These are phyloP conservation scores for Mythimna pallens DNA, from an alignment of 2,888 invertebrate species.

Conservation along the genomic window DNA sequence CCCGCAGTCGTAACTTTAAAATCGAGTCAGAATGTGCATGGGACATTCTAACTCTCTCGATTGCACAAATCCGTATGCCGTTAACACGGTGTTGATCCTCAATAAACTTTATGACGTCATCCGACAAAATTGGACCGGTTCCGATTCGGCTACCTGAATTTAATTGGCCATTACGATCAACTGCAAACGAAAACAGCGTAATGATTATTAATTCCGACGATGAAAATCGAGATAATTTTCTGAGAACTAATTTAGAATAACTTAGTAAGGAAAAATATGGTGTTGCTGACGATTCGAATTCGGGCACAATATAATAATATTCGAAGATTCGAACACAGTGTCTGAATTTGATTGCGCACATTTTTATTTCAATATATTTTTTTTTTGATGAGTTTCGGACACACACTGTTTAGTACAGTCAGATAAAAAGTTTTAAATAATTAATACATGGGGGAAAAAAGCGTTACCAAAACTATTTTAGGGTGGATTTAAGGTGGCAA, in stretches of 20 bases:
- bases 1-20: slow-evolving; percentile 22
- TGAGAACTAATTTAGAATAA: slow-evolving; percentile 75
- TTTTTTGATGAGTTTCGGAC: too few species aligned
- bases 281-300: too few species aligned
- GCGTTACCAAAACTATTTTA: too few species aligned
- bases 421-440: too few species aligned
- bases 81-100: slow-evolving; percentile 37
- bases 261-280: slow-evolving; percentile 64
- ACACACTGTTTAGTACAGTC: too few species aligned
- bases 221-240: slow-evolving; percentile 59
- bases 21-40: slow-evolving; percentile 37
- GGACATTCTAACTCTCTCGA: slow-evolving; percentile 37
- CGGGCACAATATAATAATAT: too few species aligned
- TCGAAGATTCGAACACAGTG: too few species aligned
- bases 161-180: slow-evolving; percentile 52
- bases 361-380: too few species aligned
- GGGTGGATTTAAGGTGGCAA: too few species aligned
- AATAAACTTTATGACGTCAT: slow-evolving; percentile 44
- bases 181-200: slow-evolving; percentile 52
- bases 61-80: slow-evolving; percentile 44
- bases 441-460: too few species aligned
- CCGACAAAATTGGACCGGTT: slow-evolving; percentile 37
- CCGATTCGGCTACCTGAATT: slow-evolving; percentile 56
- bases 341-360: too few species aligned
- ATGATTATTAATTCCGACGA: slow-evolving; percentile 57